phyloP scores from a whole-genome alignment of 1,140 invertebrate species.

The Battus philenor region DNA sequence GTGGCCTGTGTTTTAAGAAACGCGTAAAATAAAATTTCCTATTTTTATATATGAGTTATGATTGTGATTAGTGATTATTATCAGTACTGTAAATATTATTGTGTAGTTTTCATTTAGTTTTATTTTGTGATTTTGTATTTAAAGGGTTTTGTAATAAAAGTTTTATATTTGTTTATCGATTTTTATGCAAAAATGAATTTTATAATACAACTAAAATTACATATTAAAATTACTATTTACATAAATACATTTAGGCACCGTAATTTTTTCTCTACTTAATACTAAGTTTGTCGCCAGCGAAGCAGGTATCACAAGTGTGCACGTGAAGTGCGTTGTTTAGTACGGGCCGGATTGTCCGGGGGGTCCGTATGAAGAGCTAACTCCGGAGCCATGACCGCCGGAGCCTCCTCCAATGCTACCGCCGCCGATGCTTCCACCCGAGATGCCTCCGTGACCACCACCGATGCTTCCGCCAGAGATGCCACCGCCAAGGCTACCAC shows the following conservation, averaged over 20 bases:
- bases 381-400: slow-evolving; percentile 38
- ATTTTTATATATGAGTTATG: too few relatives aligned
- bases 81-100: too few relatives aligned
- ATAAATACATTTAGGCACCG: slow-evolving; percentile 76
- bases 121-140: slow-evolving; percentile 7
- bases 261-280: slow-evolving; percentile 73
- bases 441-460: slow-evolving; percentile 45
- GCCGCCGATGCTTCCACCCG: slow-evolving; percentile 55
- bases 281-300: slow-evolving; percentile 66
- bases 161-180: slow-evolving; percentile 52
- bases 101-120: too few relatives aligned
- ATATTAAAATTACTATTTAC: slow-evolving; percentile 76
- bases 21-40: too few relatives aligned
- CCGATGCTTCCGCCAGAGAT: slow-evolving; percentile 41
- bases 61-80: too few relatives aligned
- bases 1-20: too few relatives aligned
- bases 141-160: slow-evolving; percentile 26
- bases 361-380: slow-evolving; percentile 67
- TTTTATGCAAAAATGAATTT: slow-evolving; percentile 74
- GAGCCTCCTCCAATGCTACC: slow-evolving; percentile 41
- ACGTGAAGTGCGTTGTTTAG: slow-evolving; percentile 47
- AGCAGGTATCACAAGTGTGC: slow-evolving; percentile 69
- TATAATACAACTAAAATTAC: slow-evolving; percentile 73
- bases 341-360: slow-evolving; percentile 71
- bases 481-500: slow-evolving; percentile 48